Evolutionary conservation across 2,113 vertebrate species (phyloP), one percentile per base, ranked within the genome.

Genomic region (Cepphus grylle): DNA sequence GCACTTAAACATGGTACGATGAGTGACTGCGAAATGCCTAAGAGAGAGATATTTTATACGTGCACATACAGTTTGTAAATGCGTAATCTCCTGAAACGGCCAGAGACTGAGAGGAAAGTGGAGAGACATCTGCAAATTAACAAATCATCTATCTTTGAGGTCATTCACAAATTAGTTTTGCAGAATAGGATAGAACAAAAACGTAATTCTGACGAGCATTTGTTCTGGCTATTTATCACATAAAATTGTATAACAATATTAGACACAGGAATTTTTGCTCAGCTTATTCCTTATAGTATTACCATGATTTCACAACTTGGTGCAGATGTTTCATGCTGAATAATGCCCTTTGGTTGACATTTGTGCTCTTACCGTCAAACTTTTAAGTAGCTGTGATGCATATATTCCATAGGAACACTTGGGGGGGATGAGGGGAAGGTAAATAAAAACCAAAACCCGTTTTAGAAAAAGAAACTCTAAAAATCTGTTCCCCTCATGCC

Each of bases 101-200:
- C 84, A 73, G 89, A 47, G 93, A 84, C 80, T 34, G 91, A 85
- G 74, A 93, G 92, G 85, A 67, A 30, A 95, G 92, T 90, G 91
- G 58, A 61, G 90, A 93, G 87, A 94, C 95, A 98, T 96, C 95
- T 96, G 95, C 92, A 97, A 94, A 97, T 97, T 94, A 97, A 97
- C 97, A 97, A 97, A 96, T 92, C 88, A 93, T 90, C 91, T 95
- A 88, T 97, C 97, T 97, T 95, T 86, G 84, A 95, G 94, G 94
- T 93, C 34, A 95, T 81, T 97, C 95, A 73, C 91, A 88, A 95
- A 97, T 97, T 98, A 78, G 83, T 98, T 97, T 97, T 98, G 94
- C 96, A 97, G 95, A 97, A 96, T 96, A 86, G 97, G 94, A 59
- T 91, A 97, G 95, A 97, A 96, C 94, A 94, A 96, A 93, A 97